A percentile compares a stretch with the other conserved stretches of the same genome.
Evolutionary conservation across 2,888 invertebrate genomes (phyloP).

Genomic region (Tachina fera): DNA sequence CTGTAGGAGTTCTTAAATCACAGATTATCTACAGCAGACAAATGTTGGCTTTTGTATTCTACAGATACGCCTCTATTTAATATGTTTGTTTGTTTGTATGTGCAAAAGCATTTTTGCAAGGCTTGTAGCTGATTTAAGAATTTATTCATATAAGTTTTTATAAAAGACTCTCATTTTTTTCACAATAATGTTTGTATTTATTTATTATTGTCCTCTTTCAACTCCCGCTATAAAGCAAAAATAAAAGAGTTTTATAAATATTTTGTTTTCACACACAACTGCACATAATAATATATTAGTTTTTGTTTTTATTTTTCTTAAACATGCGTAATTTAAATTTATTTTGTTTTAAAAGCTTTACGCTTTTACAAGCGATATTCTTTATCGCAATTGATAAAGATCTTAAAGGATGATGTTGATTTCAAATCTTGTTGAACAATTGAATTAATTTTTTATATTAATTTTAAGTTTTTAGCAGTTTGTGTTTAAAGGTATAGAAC

Average conservation of each 20-base stretch:
- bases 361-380: background rate
- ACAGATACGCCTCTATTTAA: conserved; percentile 72
- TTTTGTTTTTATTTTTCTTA: background rate
- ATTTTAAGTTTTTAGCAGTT: background rate
- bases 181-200: conserved; percentile 53
- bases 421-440: conserved; percentile 42
- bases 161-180: background rate
- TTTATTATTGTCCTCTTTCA: conserved; percentile 65
- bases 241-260: conserved; percentile 5
- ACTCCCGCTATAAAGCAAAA: conserved; percentile 57
- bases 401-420: conserved; percentile 48
- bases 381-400: conserved; percentile 41
- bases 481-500: too few relatives aligned
- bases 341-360: conserved; percentile 57
- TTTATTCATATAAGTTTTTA: conserved; percentile 35
- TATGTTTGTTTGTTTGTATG: conserved; percentile 32
- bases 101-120: background rate
- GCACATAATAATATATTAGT: background rate
- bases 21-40: conserved; percentile 81
- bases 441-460: background rate
- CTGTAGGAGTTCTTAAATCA: conserved; percentile 81
- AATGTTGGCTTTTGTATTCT: conserved; percentile 76
- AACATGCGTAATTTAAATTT: conserved; percentile 64
- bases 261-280: background rate
- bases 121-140: conserved; percentile 7